Base-by-base conservation (phyloP, 2,113 vertebrate species). In the Oreochromis aureus region DNA sequence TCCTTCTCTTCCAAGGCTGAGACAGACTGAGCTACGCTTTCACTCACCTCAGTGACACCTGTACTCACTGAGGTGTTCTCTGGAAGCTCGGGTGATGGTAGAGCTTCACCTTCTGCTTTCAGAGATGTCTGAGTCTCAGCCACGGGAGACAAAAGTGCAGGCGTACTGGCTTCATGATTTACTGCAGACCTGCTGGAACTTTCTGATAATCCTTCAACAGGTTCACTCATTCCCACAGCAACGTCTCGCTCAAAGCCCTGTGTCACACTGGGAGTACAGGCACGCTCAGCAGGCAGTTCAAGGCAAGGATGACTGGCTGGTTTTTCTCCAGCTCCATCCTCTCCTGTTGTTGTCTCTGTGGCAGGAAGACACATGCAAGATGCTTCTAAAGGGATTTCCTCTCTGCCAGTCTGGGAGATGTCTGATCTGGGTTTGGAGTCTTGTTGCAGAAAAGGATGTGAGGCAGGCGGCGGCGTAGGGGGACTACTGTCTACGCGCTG, bases 381-480 rank as follows among this genome's bases (percentile, higher is more conserved):
- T 24, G 46, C 63, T 51, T 81, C 90, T 30, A 88, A 73, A 44
- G 73, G 53, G 55, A 51, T 63, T 88, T 90, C 86, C 85, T 92
- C 94, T 71, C 22, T 85, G 6, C 13, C 66, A 7, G 58, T 34
- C 87, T 73, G 88, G 76, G 84, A 88, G 54, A 85, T 16, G 80
- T 91, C 85, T 89, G 89, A 85, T 87, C 85, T 87, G 27, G 2
- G 46, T 39, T 51, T 85, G 32, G 81, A 32, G 79, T 87, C 55
- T 80, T 30, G 89, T 12, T 44, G 86, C n/a, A 10, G 79, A 24
- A 79, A 56, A 41, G 84, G 53, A 48, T 66, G 8, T 19, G 85
- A 58, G 27, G 34, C 56, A 34, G 46, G 44, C 58, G 24, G 63
- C 22, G 2, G 48, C 7, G 89, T 56, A 66, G 82, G 30, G 85